A percentile compares a stretch with the other conserved stretches of the same genome.
Conservation (phyloP, 2,113 vertebrate genomes). For the Sinocyclocheilus rhinocerous region DNA sequence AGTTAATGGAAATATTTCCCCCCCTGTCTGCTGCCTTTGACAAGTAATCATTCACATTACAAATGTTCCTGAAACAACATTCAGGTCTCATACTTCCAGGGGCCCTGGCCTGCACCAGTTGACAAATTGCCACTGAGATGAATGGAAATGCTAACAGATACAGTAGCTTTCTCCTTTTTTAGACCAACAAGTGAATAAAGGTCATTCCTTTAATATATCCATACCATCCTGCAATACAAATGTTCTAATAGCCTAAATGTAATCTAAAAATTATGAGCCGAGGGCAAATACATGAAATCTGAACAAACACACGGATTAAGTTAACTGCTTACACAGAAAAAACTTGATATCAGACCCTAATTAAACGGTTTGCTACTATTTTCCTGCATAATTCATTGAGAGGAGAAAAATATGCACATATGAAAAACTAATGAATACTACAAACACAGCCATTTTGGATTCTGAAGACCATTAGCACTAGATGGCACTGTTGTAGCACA, state of each 20-base stretch:
- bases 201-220: background rate
- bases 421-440: background rate
- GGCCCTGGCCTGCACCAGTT: background rate
- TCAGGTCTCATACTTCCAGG: background rate
- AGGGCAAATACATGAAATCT: conserved; percentile 25
- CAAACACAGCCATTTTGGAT: conserved; percentile 19
- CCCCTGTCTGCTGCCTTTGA: background rate
- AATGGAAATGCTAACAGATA: background rate
- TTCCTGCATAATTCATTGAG: conserved; percentile 45
- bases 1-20: background rate
- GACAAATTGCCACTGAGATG: background rate
- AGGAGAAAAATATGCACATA: background rate
- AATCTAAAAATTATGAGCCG: background rate
- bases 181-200: background rate
- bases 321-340: conserved; percentile 37
- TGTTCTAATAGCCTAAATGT: background rate
- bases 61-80: background rate
- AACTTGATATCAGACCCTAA: conserved; percentile 46
- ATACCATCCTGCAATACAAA: background rate
- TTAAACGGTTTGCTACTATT: conserved; percentile 34
- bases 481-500: conserved; percentile 73
- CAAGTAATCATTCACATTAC: conserved; percentile 6
- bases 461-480: conserved; percentile 58
- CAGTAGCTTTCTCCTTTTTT: background rate
- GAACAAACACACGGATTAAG: conserved; percentile 35